Evolutionary conservation across 2,888 invertebrate genomes (phyloP).

Genomic region (Crepidodera aurea): DNA sequence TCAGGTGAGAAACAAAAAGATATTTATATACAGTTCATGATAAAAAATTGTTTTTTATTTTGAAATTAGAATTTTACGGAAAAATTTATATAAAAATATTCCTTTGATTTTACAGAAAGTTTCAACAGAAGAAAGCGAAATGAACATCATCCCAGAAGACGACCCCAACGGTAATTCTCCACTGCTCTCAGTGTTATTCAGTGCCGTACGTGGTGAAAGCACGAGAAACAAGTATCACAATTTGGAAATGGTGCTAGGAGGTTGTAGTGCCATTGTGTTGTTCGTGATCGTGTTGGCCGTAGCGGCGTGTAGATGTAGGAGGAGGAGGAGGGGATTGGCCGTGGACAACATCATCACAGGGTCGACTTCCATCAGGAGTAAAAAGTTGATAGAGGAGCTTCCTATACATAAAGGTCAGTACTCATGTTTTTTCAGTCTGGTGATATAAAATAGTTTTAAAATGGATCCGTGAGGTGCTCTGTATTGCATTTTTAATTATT

Average conservation of each 20-base stretch:
- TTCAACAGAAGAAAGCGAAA: constrained; percentile 71
- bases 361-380: constrained; percentile 67
- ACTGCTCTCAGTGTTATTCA: constrained; percentile 69
- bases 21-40: no score
- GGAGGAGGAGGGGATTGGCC: constrained; percentile 65
- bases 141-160: constrained; percentile 64
- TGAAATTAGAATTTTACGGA: no score
- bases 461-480: no score
- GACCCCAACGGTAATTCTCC: constrained; percentile 62
- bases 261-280: constrained; percentile 65
- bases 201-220: constrained; percentile 70
- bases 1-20: constrained; percentile 51
- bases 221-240: constrained; percentile 66
- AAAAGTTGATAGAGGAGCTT: constrained; percentile 70
- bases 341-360: constrained; percentile 68
- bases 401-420: constrained; percentile 52
- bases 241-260: constrained; percentile 68
- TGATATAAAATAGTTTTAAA: no score
- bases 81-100: no score
- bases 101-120: constrained; percentile 63
- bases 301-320: constrained; percentile 67
- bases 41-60: no score
- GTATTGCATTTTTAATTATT: no score
- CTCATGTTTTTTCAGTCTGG: no score
- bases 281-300: constrained; percentile 65